Base-by-base conservation (phyloP, 2,888 invertebrate genomes). In the Odontomyia ornata region DNA sequence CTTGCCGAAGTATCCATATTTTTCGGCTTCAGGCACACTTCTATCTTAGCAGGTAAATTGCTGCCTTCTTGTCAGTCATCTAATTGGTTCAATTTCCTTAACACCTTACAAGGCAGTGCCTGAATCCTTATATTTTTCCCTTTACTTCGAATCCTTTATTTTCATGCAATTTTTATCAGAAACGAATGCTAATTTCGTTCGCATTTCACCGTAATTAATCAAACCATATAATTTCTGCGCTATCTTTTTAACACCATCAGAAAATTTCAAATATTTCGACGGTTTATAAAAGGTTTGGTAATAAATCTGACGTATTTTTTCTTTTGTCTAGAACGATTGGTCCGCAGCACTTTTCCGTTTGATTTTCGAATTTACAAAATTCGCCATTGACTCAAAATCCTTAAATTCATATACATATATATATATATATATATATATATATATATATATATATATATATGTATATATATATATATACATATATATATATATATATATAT, bases 271-370 rank as follows among this genome's bases (percentile, higher is more conserved):
- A 85, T 95, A 93, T 86, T 97, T 97, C 15, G 95, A 93, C 80
- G 98, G 91, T 87, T 98, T 98, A 82, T 97, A 93, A 94, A 96
- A 98, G 0, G 96, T 96, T 83, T 97, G 90, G 86, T 98, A 96
- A 86, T 97, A 98, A 85, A 97, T 96, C 84, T 96, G 95, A 77
- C 98, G 91, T 81, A 98, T 94, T 90, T 98, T 97, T 79, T 97
- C 96, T 86, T 96, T 96, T 71, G 95, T 95, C 87, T 97, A 98
- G 76, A 92, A 90, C 81, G 90, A 88, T 77, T 88, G 88, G 75
- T 91, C 91, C 1, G 89, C 86, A 77, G 92, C 85, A 21, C 93
- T 93, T 84, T 93, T 94, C 83, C 95, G 95, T 86, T 94, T 96
- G 83, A 94, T 90, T 86, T 97, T 96, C 72, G 90, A 90, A 76